Conservation (phyloP, 1,140 invertebrate species). For the Ruditapes philippinarum region DNA sequence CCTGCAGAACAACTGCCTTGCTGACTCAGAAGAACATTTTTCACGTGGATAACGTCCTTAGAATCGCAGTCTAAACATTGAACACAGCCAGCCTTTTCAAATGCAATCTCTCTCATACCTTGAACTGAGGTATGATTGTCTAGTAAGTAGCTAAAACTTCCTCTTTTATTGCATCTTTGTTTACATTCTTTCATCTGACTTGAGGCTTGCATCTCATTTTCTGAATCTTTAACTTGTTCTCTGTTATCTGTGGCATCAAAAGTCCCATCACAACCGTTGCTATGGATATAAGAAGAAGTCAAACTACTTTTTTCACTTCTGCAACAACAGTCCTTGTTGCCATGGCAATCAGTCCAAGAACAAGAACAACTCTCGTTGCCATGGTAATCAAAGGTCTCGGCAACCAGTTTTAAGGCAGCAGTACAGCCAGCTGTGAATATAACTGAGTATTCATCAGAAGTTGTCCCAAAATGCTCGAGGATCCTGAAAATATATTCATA, state of each 20-base stretch:
- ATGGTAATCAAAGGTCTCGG: constrained; percentile 92
- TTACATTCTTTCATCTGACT: not conserved
- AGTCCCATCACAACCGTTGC: not conserved
- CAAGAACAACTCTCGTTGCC: constrained; percentile 27
- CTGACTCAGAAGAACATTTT: constrained; percentile 36
- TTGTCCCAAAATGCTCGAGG: constrained; percentile 94
- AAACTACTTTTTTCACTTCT: not conserved
- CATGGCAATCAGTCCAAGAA: not conserved
- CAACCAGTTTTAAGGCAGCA: constrained; percentile 93
- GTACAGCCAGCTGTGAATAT: constrained; percentile 97
- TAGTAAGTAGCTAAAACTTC: constrained; percentile 92
- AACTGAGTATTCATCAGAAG: constrained; percentile 92
- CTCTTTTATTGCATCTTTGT: constrained; percentile 27
- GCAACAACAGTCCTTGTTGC: too few species aligned
- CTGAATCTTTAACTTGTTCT: not conserved
- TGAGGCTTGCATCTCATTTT: not conserved
- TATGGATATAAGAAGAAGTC: not conserved
- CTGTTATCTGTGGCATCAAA: not conserved
- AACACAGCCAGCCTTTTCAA: constrained; percentile 70
- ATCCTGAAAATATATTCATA: constrained; percentile 89
- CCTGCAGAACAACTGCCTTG: constrained; percentile 3
- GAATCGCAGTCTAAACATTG: constrained; percentile 77
- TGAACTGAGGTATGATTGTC: constrained; percentile 98
- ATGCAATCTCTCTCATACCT: constrained; percentile 92
- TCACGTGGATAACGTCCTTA: not conserved